phyloP scores from a whole-genome alignment of 1,140 invertebrate species.

The Reticulitermes speratus region DNA sequence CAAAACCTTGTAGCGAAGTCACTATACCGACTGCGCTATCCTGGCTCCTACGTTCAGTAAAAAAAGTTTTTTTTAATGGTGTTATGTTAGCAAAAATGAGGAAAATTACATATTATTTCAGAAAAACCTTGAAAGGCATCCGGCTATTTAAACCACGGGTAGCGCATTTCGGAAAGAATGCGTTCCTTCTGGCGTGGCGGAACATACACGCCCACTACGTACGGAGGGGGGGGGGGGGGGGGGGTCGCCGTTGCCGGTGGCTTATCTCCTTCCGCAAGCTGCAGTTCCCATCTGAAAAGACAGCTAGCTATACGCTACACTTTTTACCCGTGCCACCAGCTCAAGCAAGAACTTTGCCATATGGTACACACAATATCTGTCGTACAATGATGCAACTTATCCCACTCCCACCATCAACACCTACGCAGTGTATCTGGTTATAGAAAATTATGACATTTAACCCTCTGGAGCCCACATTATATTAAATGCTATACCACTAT shows the following conservation, averaged over 20 bases:
- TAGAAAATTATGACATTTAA: no score
- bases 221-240: no score
- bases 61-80: no score
- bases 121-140: background rate
- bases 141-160: background rate
- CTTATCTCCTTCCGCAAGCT: background rate
- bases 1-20: no score
- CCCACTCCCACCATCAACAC: no score
- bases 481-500: no score
- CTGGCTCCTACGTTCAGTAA: no score
- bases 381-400: background rate
- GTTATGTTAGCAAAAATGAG: no score
- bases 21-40: no score
- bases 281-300: background rate
- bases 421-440: no score
- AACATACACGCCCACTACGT: background rate
- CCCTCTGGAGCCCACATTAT: no score
- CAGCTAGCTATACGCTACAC: background rate
- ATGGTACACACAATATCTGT: background rate
- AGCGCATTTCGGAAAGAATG: background rate
- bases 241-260: no score
- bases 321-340: background rate
- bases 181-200: background rate
- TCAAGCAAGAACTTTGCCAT: background rate
- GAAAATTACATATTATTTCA: background rate